Evolutionary conservation across 2,113 vertebrate species (phyloP).

Genomic region (Sylvia atricapilla): DNA sequence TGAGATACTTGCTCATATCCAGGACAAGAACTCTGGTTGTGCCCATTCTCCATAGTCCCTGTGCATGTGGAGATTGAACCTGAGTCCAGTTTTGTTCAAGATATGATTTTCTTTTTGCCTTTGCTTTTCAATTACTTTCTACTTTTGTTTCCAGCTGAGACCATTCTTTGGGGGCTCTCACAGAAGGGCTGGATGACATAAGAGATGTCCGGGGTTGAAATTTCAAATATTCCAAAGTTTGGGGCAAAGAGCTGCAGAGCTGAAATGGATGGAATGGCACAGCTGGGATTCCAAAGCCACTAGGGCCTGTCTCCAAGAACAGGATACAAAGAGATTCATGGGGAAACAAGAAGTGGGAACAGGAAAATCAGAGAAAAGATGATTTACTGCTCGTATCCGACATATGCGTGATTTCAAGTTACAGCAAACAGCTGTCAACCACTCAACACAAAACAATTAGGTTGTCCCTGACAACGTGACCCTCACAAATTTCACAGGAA

Average conservation of each 20-base stretch:
- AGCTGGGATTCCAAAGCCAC: constrained; percentile 35
- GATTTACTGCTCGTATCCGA: neutral
- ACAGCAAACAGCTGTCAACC: constrained; percentile 42
- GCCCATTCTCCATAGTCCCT: neutral
- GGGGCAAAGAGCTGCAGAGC: neutral
- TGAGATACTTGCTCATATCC: neutral
- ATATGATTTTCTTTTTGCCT: neutral
- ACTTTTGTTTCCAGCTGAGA: neutral
- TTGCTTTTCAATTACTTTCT: neutral
- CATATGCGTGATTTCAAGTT: neutral
- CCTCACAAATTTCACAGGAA: constrained; percentile 27
- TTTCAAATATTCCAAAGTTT: neutral
- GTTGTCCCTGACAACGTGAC: constrained; percentile 14
- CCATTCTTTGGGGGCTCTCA: neutral
- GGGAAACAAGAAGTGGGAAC: constrained; percentile 16
- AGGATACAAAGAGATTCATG: constrained; percentile 7
- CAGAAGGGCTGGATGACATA: neutral
- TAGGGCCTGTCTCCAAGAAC: neutral
- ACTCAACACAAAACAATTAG: neutral
- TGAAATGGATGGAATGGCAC: neutral
- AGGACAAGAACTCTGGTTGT: neutral
- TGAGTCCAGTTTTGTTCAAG: neutral
- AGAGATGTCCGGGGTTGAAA: neutral
- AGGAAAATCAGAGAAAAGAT: constrained; percentile 32
- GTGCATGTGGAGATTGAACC: neutral